Percentiles rank a stretch among this genome's conserved stretches.
phyloP scores from a whole-genome alignment of 2,113 vertebrate species.

The Lutjanus erythropterus region DNA sequence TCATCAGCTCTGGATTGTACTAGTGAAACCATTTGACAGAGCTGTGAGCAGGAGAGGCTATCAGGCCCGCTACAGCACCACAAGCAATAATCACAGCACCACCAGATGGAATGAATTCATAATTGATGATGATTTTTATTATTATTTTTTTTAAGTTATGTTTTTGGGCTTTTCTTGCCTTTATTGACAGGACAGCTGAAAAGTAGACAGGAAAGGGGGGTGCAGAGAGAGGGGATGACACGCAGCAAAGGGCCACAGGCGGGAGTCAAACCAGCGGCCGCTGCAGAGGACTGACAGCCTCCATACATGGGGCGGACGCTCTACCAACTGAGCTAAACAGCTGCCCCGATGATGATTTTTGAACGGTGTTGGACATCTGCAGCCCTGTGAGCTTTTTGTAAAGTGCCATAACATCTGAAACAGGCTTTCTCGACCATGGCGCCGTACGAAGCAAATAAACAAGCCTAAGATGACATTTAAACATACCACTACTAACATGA shows the following conservation, averaged over 20 bases:
- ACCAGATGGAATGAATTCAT: conserved; percentile 62
- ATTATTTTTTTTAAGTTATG: too few relatives aligned
- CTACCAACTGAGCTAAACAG: too few relatives aligned
- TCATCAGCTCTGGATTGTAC: conserved; percentile 13
- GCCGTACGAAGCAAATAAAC: conserved; percentile 19
- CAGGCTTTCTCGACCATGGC: neutral
- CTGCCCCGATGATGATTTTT: too few relatives aligned
- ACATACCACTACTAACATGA: neutral
- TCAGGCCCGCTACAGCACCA: conserved; percentile 9
- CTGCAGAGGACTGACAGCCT: too few relatives aligned
- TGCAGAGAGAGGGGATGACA: too few relatives aligned
- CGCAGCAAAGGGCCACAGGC: too few relatives aligned
- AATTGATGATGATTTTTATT: conserved; percentile 61
- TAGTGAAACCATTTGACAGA: conserved; percentile 13
- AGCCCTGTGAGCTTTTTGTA: neutral
- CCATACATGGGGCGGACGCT: too few relatives aligned
- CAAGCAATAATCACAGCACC: conserved; percentile 38
- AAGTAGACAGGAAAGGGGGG: too few relatives aligned
- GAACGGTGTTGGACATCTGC: conserved; percentile 7
- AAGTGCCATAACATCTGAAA: conserved; percentile 18
- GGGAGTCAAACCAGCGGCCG: too few relatives aligned
- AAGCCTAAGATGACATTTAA: neutral
- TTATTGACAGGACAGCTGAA: too few relatives aligned
- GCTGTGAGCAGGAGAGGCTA: conserved; percentile 21
- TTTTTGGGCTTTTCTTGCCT: too few relatives aligned